Conservation (phyloP, 2,888 invertebrate species). For the Acanthosepion pharaonis region DNA sequence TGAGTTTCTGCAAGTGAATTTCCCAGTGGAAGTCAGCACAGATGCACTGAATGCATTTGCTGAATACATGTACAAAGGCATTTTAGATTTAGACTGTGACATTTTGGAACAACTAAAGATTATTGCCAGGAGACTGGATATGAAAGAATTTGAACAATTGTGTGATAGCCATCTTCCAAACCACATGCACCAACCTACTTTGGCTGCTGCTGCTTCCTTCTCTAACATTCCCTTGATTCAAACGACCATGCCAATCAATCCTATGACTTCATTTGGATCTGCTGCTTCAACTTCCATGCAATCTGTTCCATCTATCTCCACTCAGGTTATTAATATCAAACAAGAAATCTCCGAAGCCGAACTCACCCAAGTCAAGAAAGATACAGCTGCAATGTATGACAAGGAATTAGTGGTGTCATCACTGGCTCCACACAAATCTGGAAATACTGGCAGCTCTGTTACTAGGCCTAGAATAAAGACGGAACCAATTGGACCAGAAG, state of each 20-base stretch:
- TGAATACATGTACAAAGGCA: conserved; percentile 37
- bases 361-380: neutral
- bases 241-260: neutral
- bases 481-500: neutral
- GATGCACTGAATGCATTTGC: conserved; percentile 42
- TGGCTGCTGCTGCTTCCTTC: neutral
- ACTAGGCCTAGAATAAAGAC: neutral
- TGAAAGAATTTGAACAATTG: conserved; percentile 39
- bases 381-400: neutral
- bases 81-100: neutral
- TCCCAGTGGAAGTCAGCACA: conserved; percentile 23
- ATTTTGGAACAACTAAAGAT: conserved; percentile 43
- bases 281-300: neutral
- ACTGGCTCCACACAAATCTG: neutral
- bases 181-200: neutral
- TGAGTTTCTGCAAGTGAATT: neutral
- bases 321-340: conserved; percentile 23
- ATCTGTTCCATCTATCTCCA: neutral
- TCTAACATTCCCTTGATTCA: neutral
- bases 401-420: neutral
- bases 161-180: conserved; percentile 39
- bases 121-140: neutral
- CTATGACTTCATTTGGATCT: neutral
- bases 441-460: neutral
- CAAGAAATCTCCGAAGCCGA: neutral